Evolutionary conservation across 2,113 vertebrate genomes (phyloP).

Genomic region (Cyprinodon brontotheroides): DNA sequence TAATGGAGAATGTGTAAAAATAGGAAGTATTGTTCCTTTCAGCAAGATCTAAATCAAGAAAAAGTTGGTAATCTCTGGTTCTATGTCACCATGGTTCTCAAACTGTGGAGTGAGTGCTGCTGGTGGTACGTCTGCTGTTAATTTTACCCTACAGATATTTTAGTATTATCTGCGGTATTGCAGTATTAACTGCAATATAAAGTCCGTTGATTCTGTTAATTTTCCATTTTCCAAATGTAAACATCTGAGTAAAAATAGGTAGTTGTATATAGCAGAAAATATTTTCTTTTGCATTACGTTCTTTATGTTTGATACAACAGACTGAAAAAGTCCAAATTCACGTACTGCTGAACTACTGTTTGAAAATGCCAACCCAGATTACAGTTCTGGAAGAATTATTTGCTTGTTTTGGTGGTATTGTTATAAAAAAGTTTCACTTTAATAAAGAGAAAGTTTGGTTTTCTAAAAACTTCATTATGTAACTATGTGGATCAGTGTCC

Average conservation of each 20-base stretch:
- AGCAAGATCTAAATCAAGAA: background rate
- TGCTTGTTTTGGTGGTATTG: background rate
- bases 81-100: background rate
- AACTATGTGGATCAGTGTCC: background rate
- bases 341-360: too few relatives aligned
- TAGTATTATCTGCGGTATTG: background rate
- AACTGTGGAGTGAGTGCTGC: background rate
- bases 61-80: background rate
- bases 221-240: background rate
- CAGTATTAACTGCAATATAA: too few relatives aligned
- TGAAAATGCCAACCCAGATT: too few relatives aligned
- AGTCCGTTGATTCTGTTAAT: background rate
- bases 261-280: background rate
- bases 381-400: background rate
- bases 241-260: background rate
- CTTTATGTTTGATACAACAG: too few relatives aligned
- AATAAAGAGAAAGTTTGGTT: constrained; percentile 7
- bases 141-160: background rate
- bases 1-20: background rate
- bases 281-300: background rate
- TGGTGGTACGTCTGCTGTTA: background rate
- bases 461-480: background rate
- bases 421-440: background rate
- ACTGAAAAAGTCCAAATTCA: too few relatives aligned
- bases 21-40: background rate